These are phyloP conservation scores for Tetragonula carbonaria DNA, from an alignment of 2,888 invertebrate species.

Conservation along the genomic window DNA sequence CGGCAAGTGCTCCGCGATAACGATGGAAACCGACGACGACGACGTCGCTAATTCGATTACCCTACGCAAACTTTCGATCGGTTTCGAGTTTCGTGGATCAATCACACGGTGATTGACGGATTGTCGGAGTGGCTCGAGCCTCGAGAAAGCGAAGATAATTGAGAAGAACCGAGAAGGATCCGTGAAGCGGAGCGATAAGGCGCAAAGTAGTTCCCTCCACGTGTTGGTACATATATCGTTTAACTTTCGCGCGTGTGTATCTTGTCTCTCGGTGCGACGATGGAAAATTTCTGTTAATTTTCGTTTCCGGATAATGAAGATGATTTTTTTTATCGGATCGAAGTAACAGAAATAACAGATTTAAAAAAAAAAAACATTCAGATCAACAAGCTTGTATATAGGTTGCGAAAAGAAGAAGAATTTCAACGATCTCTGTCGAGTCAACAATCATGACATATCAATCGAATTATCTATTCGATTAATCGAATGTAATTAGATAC, in stretches of 20 bases:
- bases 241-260: not conserved
- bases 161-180: no score
- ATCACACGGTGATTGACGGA: not conserved
- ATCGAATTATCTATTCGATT: no score
- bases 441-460: no score
- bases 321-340: not conserved
- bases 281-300: not conserved
- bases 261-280: not conserved
- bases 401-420: no score
- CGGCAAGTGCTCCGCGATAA: slow-evolving; percentile 10
- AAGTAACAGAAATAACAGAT: not conserved
- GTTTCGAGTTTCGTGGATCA: slow-evolving; percentile 2
- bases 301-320: not conserved
- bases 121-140: not conserved
- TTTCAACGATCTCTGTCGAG: no score
- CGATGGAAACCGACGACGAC: not conserved
- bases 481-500: no score
- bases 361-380: not conserved
- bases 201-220: no score
- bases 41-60: slow-evolving; percentile 26
- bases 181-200: not conserved
- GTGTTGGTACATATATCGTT: not conserved
- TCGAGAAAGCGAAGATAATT: not conserved
- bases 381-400: not conserved
- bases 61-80: slow-evolving; percentile 29